These are phyloP conservation scores for Yoshiicerus persimilis DNA, from an alignment of 1,140 invertebrate species.

Conservation along the genomic window DNA sequence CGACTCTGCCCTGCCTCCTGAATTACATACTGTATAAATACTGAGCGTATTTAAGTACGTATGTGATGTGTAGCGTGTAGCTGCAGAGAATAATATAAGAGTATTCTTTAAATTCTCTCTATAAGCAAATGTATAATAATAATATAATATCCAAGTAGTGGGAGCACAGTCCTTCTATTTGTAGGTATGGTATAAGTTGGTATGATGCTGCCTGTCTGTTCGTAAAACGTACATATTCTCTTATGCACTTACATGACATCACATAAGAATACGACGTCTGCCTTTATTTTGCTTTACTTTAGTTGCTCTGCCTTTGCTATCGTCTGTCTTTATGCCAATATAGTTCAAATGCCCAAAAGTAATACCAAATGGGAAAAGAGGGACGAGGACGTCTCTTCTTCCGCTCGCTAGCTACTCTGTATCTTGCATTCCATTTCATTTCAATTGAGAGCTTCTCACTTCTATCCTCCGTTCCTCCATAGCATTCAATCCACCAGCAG, in stretches of 20 bases:
- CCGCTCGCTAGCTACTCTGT: constrained; percentile 28
- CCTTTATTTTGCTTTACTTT: not conserved
- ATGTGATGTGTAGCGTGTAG: not conserved
- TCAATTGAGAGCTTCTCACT: constrained; percentile 39
- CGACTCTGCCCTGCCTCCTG: not conserved
- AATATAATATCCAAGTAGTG: not conserved
- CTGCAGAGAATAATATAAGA: not conserved
- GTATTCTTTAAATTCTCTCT: not conserved
- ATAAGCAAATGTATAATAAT: not conserved
- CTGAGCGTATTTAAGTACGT: not conserved
- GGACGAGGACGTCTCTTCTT: constrained; percentile 22
- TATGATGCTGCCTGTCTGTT: not conserved
- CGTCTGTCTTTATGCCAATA: not conserved
- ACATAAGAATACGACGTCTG: not conserved
- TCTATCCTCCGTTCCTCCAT: not conserved
- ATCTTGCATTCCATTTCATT: constrained; percentile 45
- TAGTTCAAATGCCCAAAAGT: constrained; percentile 14
- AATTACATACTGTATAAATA: not conserved
- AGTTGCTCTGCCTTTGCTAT: not conserved
- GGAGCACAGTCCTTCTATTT: not conserved
- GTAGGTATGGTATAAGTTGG: not conserved
- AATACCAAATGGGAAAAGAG: constrained; percentile 28
- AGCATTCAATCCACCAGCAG: not conserved
- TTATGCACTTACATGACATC: not conserved
- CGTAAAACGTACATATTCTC: not conserved